These are phyloP conservation scores for Chlorospingus flavigularis DNA, from an alignment of 2,797 vertebrate genomes.

Conservation along the genomic window DNA sequence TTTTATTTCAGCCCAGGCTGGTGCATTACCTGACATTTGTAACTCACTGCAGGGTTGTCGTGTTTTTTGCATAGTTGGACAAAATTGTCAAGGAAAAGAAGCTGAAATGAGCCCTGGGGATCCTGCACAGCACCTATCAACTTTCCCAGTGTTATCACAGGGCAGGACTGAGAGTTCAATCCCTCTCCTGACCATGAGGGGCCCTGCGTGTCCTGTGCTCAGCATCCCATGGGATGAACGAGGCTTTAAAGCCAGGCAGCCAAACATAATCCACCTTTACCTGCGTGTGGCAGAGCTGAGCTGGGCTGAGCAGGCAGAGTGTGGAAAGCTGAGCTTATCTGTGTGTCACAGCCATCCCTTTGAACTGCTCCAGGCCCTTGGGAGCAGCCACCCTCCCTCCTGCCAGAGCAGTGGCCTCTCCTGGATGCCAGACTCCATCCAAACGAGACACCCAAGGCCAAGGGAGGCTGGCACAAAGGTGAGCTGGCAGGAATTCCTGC, in stretches of 20 bases:
- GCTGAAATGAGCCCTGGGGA: neutral
- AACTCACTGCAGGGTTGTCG: neutral
- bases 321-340: neutral
- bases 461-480: slow-evolving; percentile 70
- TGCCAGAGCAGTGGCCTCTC: neutral
- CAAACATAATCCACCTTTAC: neutral
- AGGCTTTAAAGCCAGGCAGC: neutral
- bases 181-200: fast-evolving
- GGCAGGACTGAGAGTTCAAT: neutral
- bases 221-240: neutral
- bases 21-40: fast-evolving
- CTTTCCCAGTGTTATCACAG: fast-evolving
- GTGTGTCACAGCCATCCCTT: neutral
- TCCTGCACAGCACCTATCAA: neutral
- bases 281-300: neutral
- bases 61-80: neutral
- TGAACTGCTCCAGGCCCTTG: neutral
- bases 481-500: slow-evolving; percentile 69
- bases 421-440: slow-evolving; percentile 70
- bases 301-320: neutral
- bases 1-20: neutral
- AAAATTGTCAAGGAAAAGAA: neutral
- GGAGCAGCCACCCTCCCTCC: neutral
- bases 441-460: slow-evolving; percentile 67
- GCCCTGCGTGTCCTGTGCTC: neutral